Percentiles rank a stretch among this genome's conserved stretches.
Conservation (phyloP, 2,113 vertebrate species). For the Tragelaphus scriptus region DNA sequence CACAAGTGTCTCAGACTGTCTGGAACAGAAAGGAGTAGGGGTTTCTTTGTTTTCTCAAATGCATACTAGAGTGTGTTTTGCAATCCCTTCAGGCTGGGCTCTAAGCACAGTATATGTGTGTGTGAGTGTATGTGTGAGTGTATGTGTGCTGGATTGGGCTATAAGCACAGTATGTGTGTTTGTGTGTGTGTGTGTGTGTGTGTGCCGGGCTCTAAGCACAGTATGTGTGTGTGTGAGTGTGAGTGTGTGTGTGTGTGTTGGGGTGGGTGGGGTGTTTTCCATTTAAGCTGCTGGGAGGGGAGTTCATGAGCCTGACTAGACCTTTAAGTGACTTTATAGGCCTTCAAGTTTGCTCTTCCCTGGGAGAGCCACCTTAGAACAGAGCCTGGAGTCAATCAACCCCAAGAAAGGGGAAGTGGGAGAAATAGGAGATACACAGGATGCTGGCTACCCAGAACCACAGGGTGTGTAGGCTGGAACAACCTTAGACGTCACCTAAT, state of each 20-base stretch:
- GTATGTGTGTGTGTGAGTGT: background rate
- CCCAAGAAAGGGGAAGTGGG: background rate
- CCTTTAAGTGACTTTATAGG: conserved; percentile 24
- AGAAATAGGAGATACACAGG: background rate
- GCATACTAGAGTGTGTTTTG: conserved; percentile 20
- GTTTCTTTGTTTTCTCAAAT: conserved; percentile 56
- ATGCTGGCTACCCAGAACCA: background rate
- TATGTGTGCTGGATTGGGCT: too few relatives aligned
- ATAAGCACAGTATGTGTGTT: background rate
- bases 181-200: background rate
- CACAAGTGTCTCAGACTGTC: conserved; percentile 63
- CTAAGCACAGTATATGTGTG: background rate
- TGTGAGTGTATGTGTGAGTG: too few relatives aligned
- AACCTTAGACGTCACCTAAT: background rate
- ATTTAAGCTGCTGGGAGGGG: background rate
- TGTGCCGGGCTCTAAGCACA: background rate
- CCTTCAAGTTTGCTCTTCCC: background rate
- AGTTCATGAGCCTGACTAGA: background rate
- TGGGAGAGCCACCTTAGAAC: conserved; percentile 3
- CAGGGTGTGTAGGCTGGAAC: background rate
- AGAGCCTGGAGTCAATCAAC: background rate
- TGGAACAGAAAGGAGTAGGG: conserved; percentile 41
- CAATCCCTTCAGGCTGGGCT: conserved; percentile 24
- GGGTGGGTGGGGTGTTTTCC: background rate
- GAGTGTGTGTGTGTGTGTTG: background rate